Base-by-base conservation (phyloP, 2,888 invertebrate genomes). In the Tolmerus cingulatus region DNA sequence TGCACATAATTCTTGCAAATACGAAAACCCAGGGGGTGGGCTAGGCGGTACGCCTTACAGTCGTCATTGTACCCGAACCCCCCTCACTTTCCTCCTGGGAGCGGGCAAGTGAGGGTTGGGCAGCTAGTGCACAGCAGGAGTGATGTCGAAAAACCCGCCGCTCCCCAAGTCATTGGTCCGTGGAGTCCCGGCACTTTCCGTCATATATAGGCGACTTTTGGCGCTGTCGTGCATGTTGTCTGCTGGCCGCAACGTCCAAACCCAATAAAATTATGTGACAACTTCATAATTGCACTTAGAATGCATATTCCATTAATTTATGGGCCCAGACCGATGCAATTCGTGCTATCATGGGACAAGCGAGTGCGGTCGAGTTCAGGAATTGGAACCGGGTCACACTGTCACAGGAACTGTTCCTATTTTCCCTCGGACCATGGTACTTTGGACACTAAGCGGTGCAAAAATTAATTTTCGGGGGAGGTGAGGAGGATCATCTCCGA, bases 201-300 rank as follows among this genome's bases (percentile, higher is more conserved):
- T 66, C 66, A 66, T 40, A 66, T 40, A 84, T 40, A 74, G 66
- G 66, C 37, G 84, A 66, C 66, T 84, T 23, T 66, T 66, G 66
- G 37, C 84, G 66, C 27, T 66, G 27, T 23, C 66, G 66, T 43
- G 40, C 66, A 74, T 81, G 81, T 74, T 84, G 66, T 84, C 74
- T 66, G 66, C 66, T 16, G 12, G 23, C 84, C 84, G 27, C 66
- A 84, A 27, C 19, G 34, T 55, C 55, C 81, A 51, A 66, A 51
- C 37, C n/a, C 74, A 27, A 74, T 84, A 40, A 84, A 74, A 84
- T 74, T 74, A 84, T 84, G 66, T 74, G 84, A 84, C 84, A 84
- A 84, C 66, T 84, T 84, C 74, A 66, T 84, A 84, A 84, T 84
- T 84, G 84, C 84, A 57, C 84, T 84, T 84, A 74, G 84, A 84